Evolutionary conservation across 2,797 vertebrate genomes (phyloP), one percentile per base, ranked within the genome.

Genomic region (Lepus oiostolus): DNA sequence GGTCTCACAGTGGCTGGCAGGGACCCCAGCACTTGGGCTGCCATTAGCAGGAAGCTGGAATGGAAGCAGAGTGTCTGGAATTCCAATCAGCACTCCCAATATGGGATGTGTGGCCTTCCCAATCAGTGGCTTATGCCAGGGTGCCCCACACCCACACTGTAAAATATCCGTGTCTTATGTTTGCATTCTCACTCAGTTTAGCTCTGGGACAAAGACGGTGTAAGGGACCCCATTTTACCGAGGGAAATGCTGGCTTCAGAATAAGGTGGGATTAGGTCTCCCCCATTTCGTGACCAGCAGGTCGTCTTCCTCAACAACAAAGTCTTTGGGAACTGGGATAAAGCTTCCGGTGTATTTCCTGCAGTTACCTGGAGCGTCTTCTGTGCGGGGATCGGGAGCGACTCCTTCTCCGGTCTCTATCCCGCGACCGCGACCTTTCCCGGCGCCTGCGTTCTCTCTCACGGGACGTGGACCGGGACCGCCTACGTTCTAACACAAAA

Each of bases 371-470:
- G 86, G 99, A 99, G 0, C 99, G 98, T 21, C 99, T 98, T 92
- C 99, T 98, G 96, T 99, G 99, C 0, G 99, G 99, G 9, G 99
- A 99, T 6, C 99, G 98, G 0, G 99, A 99, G 4, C 99, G 99
- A 88, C 98, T 99, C 88, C 99, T 98, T n/a, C 99, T 98, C 0
- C 99, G 96, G 72, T 99, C 99, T 96, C 99, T 97, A 60, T 99
- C 99, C 22, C 99, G 98, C 4, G 99, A 99, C 4, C 99, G 98
- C 2, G 99, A 99, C 9, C 99, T 98, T 3, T 99, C 99, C 54
- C 99, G 96, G 8, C 99, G 98, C 88, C 99, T 98, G 71, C 99
- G 98, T 71, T 99, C 99, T 4, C 99, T 98, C 5, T 99, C 99
- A 54, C 99, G 97, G 0, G 99, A 99, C 0, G 98, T 21, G 0